These are phyloP conservation scores for Danio rerio DNA, from an alignment of 2,113 vertebrate species.

Conservation along the genomic window DNA sequence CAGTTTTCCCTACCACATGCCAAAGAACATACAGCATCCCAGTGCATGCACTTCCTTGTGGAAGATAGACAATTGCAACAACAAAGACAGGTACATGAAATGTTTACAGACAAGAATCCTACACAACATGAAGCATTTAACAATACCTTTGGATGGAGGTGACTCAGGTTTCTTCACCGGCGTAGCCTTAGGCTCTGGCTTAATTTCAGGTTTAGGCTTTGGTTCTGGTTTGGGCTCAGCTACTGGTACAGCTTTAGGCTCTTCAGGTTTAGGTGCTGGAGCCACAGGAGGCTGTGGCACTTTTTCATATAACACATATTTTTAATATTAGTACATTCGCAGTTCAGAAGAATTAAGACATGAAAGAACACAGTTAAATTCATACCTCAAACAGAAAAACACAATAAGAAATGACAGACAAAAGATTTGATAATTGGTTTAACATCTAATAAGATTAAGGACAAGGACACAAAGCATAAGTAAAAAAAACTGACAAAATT, in stretches of 20 bases:
- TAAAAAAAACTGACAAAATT: neutral
- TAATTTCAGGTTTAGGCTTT: constrained; percentile 29
- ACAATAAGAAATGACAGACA: constrained; percentile 24
- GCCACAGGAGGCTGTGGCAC: constrained; percentile 59
- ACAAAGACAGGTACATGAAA: constrained; percentile 43
- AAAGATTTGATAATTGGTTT: neutral
- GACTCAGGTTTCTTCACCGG: constrained; percentile 62
- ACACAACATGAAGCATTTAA: constrained; percentile 46
- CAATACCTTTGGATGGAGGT: constrained; percentile 75
- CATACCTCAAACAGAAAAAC: neutral
- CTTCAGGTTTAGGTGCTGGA: constrained; percentile 58
- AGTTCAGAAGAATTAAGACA: constrained; percentile 23
- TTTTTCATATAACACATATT: constrained; percentile 71
- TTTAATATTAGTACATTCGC: constrained; percentile 37
- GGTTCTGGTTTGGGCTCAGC: constrained; percentile 45
- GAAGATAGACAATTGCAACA: constrained; percentile 64
- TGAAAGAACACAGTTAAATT: neutral
- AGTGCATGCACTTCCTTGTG: constrained; percentile 65
- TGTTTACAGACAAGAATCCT: constrained; percentile 39
- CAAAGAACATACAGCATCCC: constrained; percentile 37
- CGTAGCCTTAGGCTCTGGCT: constrained; percentile 46
- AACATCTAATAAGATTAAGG: neutral
- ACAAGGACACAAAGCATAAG: neutral
- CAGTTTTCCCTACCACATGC: neutral
- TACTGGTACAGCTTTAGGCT: constrained; percentile 55